Percentiles rank a stretch among this genome's conserved stretches.
Evolutionary conservation across 2,113 vertebrate genomes (phyloP).

Genomic region (Sylvicapra grimmia): DNA sequence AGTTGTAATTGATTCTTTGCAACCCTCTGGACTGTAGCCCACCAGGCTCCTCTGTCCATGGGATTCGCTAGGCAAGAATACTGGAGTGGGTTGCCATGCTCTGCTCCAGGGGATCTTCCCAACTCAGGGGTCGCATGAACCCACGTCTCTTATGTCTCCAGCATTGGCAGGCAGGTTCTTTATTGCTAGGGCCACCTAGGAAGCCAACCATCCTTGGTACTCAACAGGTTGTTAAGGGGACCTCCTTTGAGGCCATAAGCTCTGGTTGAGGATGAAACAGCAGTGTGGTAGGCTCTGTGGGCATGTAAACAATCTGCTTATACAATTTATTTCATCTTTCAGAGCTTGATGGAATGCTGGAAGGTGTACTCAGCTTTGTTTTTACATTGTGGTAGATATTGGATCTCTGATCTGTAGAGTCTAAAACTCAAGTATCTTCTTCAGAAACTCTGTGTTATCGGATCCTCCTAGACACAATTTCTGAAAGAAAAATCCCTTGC

Average conservation of each 20-base stretch:
- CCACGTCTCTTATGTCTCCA: background rate
- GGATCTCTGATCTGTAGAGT: background rate
- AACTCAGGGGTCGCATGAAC: fast-evolving
- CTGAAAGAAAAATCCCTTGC: background rate
- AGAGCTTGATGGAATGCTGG: background rate
- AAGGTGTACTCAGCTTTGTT: background rate
- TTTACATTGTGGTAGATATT: background rate
- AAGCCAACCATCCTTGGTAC: background rate
- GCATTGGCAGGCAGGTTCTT: background rate
- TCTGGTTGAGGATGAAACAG: background rate
- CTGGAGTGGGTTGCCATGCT: background rate
- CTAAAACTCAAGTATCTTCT: background rate
- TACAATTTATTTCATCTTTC: background rate
- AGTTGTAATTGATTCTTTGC: background rate
- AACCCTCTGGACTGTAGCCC: background rate
- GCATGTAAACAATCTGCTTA: background rate
- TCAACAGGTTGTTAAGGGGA: background rate
- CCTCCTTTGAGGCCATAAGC: background rate
- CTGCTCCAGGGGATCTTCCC: background rate
- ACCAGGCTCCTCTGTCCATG: background rate
- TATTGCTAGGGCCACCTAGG: background rate
- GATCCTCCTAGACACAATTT: background rate
- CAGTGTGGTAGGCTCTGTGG: background rate
- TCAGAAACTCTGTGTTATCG: background rate
- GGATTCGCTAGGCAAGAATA: background rate